Evolutionary conservation across 2,797 vertebrate genomes (phyloP).

Genomic region (Myotis findleyi): DNA sequence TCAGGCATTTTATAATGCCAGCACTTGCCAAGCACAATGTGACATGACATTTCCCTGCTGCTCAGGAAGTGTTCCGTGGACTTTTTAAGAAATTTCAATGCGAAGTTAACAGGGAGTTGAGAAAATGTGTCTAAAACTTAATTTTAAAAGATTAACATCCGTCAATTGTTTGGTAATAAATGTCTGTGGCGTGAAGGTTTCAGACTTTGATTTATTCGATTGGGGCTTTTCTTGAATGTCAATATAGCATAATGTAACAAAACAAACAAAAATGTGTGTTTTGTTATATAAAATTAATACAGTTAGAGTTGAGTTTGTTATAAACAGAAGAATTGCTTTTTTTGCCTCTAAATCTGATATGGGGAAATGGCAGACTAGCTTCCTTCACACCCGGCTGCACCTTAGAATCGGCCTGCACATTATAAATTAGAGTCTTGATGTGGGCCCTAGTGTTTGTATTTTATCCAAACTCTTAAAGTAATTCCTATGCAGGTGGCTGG

Average conservation of each 20-base stretch:
- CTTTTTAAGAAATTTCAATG: slow-evolving; percentile 7
- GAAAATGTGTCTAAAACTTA: slow-evolving; percentile 27
- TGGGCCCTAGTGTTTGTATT: background rate
- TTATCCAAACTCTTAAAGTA: background rate
- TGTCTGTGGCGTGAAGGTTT: background rate
- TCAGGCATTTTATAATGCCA: slow-evolving; percentile 24
- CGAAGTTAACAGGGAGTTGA: slow-evolving; percentile 4
- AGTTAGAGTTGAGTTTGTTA: slow-evolving; percentile 10
- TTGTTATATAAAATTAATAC: slow-evolving; percentile 35
- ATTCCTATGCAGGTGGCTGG: background rate
- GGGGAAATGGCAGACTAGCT: background rate
- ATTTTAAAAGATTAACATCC: slow-evolving; percentile 30
- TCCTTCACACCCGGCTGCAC: background rate
- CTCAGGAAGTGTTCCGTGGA: background rate
- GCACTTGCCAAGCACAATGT: slow-evolving; percentile 15
- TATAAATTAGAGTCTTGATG: background rate
- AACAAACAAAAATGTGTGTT: background rate
- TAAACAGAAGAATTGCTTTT: slow-evolving; percentile 32
- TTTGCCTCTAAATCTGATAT: background rate
- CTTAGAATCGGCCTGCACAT: background rate
- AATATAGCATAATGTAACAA: background rate
- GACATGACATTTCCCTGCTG: slow-evolving; percentile 3
- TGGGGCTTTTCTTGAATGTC: slow-evolving; percentile 11
- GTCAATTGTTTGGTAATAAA: background rate
- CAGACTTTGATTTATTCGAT: background rate